Base-by-base conservation (phyloP, 2,797 vertebrate genomes). In the Octomys mimax region DNA sequence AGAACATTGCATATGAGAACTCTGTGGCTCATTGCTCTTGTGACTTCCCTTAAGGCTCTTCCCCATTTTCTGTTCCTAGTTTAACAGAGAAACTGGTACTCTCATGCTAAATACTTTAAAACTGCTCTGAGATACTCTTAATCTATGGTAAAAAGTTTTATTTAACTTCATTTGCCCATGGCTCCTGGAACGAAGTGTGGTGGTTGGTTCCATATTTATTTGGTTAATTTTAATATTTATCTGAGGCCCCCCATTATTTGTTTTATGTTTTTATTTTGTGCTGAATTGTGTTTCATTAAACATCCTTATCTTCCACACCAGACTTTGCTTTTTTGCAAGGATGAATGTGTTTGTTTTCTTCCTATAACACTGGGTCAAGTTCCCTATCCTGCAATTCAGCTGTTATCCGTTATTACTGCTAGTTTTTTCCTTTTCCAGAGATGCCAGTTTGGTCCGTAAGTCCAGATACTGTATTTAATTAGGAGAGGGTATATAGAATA, bases 281-380 rank as follows among this genome's bases (percentile, higher is more conserved):
- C 94, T 95, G 68, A 97, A 36, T 90, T 96, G 85, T 97, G 94
- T 97, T 97, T 98, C 64, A 92, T 94, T 97, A 97, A 80, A 95
- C 83, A 84, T 22, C 24, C 80, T 98, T 98, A 98, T 97, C 94
- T 98, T 97, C 79, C 95, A 70, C 94, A 95, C 31, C 95, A 98
- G 94, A 92, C 87, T 96, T 93, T 26, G 54, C n/a, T 75, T 31
- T 96, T 98, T 97, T 97, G 79, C 95, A 96, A 93, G 97, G 91
- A 97, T 97, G 94, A 97, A 95, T 91, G 82, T 52, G 62, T 59
- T 96, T 87, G 78, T 97, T 97, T 97, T 98, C 86, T 64, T 19
- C 10, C 92, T 96, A 71, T 95, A 95, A 95, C 66, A 54, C 14
- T 95, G 90, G 52, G 36, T 98, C 5, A 68, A 77, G 42, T 91